phyloP scores from a whole-genome alignment of 1,140 invertebrate genomes.

The Belonocnema kinseyi region DNA sequence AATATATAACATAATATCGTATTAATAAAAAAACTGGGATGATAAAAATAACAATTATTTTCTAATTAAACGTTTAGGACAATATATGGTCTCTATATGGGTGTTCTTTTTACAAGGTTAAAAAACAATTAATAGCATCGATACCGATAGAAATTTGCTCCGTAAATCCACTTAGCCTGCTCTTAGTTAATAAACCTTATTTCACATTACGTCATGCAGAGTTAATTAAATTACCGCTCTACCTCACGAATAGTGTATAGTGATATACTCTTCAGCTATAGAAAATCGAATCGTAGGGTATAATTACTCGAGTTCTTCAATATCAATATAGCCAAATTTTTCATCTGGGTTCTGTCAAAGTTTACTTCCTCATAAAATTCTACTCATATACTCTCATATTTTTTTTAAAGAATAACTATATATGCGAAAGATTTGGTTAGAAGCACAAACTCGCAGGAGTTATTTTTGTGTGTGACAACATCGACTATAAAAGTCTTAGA shows the following conservation, averaged over 20 bases:
- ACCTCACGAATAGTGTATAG: background rate
- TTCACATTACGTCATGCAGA: background rate
- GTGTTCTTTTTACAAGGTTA: too few relatives aligned
- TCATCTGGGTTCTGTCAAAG: background rate
- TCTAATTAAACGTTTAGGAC: too few relatives aligned
- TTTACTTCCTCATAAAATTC: slow-evolving; percentile 5
- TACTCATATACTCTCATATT: background rate
- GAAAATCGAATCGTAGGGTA: background rate
- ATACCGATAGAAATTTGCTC: background rate
- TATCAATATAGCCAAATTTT: slow-evolving; percentile 8
- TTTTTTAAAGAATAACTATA: too few relatives aligned
- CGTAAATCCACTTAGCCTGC: background rate
- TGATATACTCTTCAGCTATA: background rate
- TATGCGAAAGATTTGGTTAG: too few relatives aligned
- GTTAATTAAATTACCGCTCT: background rate
- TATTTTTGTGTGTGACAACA: background rate
- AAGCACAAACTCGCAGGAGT: too few relatives aligned
- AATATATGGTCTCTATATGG: too few relatives aligned
- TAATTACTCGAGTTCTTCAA: background rate
- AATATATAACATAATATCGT: too few relatives aligned
- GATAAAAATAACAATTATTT: too few relatives aligned
- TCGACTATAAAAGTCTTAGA: slow-evolving; percentile 2
- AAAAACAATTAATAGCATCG: background rate
- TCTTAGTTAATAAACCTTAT: background rate
- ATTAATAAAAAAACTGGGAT: too few relatives aligned